Evolutionary conservation across 2,888 invertebrate genomes (phyloP), one percentile per base, ranked within the genome.

Genomic region (Pycnomerus fuliginosus): DNA sequence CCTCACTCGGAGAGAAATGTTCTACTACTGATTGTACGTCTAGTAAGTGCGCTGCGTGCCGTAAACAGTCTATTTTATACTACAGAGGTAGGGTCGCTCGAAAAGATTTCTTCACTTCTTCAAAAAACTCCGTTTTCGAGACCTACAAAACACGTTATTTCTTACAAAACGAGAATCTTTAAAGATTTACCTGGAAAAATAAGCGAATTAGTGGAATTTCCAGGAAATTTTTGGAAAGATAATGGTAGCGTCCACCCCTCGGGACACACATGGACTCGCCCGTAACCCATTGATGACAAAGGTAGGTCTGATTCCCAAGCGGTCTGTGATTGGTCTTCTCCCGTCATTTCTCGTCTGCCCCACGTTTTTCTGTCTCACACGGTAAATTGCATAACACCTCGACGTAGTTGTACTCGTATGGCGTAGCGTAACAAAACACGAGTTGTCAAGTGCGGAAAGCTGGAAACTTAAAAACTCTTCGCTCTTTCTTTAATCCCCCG

Each of bases 251-350:
- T 42, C 52, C 56, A 39, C 45, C 33, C 60, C 59, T 73, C 70
- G 64, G 62, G 56, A 60, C 63, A 58, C 65, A 68, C 72, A 73
- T 80, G 76, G 77, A 80, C 78, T 77, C 74, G 76, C 72, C 81
- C 78, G 76, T 76, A 75, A 76, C 78, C 79, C 81, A 82, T 82
- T 82, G 81, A 82, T 82, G 81, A 81, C 80, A 80, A 80, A 81
- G 80, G 80, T 79, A 79, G 79, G 79, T 77, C 76, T 76, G 75
- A 74, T 67, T 64, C 61, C 68, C 71, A 75, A 76, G 75, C 75
- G 74, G 74, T 69, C 70, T 75, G 74, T 76, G 77, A 82, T 81
- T 81, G 82, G 82, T 74, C 75, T 70, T 56, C 58, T 56, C 55
- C 10, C 54, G 57, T 61, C 63, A 63, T 64, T 67, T 64, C 65